Evolutionary conservation across 1,140 invertebrate species (phyloP).

Genomic region (Drosophila yakuba): DNA sequence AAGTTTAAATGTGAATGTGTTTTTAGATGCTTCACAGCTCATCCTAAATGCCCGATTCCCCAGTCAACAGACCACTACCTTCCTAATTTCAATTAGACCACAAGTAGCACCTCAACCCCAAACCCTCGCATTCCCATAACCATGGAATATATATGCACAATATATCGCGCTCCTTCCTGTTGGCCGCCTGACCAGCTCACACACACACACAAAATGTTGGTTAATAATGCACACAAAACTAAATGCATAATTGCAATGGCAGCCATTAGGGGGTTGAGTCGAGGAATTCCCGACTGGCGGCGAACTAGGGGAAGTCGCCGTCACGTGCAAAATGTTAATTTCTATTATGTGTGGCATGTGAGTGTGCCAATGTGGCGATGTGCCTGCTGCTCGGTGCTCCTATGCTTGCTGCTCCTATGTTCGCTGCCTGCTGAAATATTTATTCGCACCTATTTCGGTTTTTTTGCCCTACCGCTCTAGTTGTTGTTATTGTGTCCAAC

Average conservation of each 20-base stretch:
- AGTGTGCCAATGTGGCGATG: slow-evolving; percentile 19
- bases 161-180: slow-evolving; percentile 9
- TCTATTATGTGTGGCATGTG: slow-evolving; percentile 67
- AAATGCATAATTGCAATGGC: slow-evolving; percentile 78
- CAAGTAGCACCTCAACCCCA: slow-evolving; percentile 22
- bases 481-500: slow-evolving; percentile 49
- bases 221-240: slow-evolving; percentile 84
- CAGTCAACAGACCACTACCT: slow-evolving; percentile 22
- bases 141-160: not conserved
- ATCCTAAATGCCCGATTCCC: slow-evolving; percentile 41
- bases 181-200: slow-evolving; percentile 40
- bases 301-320: slow-evolving; percentile 16
- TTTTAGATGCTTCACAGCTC: not conserved
- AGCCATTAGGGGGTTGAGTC: slow-evolving; percentile 19
- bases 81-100: slow-evolving; percentile 79
- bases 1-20: not conserved
- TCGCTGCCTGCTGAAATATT: slow-evolving; percentile 72
- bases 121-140: not conserved
- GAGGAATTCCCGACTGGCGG: not conserved
- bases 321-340: slow-evolving; percentile 83
- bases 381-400: slow-evolving; percentile 6
- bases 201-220: slow-evolving; percentile 60
- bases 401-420: not conserved
- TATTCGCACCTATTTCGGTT: slow-evolving; percentile 74
- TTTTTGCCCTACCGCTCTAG: slow-evolving; percentile 12